Evolutionary conservation across 2,888 invertebrate genomes (phyloP), one percentile per base, ranked within the genome.

Genomic region (Hybos culiciformis): DNA sequence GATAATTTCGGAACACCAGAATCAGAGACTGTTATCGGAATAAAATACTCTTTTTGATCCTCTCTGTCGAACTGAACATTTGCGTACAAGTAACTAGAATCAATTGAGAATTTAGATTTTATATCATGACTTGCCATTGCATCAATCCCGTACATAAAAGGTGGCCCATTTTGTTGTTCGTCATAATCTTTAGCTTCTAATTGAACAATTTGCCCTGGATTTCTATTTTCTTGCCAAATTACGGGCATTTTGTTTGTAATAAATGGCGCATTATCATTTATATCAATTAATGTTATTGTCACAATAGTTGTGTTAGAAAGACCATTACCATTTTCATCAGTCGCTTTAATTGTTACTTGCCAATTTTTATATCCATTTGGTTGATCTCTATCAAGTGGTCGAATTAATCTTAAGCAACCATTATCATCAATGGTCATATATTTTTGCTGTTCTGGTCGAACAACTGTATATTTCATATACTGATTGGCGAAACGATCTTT

Each of bases 191-290:
- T 79, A 0, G 88, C 87, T 9, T 74, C 75, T 34, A 90, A 64
- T 38, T 71, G 73, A 11, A 81, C 80, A 46, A 80, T 77, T 46
- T 73, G 72, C 0, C 80, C 83, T 0, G 80, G 77, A 2, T 69
- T 67, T 50, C 79, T 75, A 57, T 85, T 85, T 68, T 91, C 90
- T 53, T 75, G 72, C 87, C 87, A 90, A 21, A 87, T 78, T 1
- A 88, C 83, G 0, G 83, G 83, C 62, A 83, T 79, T 4, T 75
- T 75, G 58, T 83, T 84, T 33, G 81, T 82, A 46, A 90, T 71
- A 59, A 80, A 83, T 0, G 96, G 96, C 0, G 87, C 84, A 61
- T 96, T 94, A 61, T 97, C 96, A 62, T 97, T 97, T 56, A 92
- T 84, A 58, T 96, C 96, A 5, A 73, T 72, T 20, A 81, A 60